These are phyloP conservation scores for Epirrhoe tristata DNA, from an alignment of 2,888 invertebrate species.

Conservation along the genomic window DNA sequence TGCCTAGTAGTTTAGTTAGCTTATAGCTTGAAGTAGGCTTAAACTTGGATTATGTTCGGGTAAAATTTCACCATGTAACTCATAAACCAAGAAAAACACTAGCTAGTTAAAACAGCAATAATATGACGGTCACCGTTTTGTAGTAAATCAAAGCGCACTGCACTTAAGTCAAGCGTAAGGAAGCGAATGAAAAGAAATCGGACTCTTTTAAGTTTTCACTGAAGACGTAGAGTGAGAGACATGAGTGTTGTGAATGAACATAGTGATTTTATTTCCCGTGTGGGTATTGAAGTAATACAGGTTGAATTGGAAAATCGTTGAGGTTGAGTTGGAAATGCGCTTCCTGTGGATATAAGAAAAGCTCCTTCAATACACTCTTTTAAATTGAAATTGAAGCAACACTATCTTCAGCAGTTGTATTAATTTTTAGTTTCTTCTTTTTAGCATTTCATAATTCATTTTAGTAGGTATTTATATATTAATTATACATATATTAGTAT, in stretches of 20 bases:
- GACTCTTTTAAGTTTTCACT: conserved; percentile 14
- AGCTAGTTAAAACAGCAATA: neutral
- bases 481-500: too few relatives aligned
- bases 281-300: neutral
- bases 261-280: neutral
- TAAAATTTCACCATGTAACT: neutral
- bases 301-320: neutral
- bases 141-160: neutral
- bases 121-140: neutral
- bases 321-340: too few relatives aligned
- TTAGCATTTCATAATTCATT: too few relatives aligned
- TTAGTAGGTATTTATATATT: too few relatives aligned
- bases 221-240: neutral
- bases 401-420: too few relatives aligned
- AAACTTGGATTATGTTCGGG: neutral
- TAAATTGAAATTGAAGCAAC: too few relatives aligned
- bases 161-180: conserved; percentile 1
- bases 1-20: too few relatives aligned
- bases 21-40: too few relatives aligned
- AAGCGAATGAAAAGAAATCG: conserved; percentile 17
- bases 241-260: neutral
- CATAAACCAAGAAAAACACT: neutral
- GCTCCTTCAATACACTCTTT: too few relatives aligned
- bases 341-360: too few relatives aligned
- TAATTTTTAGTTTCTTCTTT: too few relatives aligned